Evolutionary conservation across 1,140 invertebrate genomes (phyloP), one percentile per base, ranked within the genome.

Genomic region (Papilio helenus): DNA sequence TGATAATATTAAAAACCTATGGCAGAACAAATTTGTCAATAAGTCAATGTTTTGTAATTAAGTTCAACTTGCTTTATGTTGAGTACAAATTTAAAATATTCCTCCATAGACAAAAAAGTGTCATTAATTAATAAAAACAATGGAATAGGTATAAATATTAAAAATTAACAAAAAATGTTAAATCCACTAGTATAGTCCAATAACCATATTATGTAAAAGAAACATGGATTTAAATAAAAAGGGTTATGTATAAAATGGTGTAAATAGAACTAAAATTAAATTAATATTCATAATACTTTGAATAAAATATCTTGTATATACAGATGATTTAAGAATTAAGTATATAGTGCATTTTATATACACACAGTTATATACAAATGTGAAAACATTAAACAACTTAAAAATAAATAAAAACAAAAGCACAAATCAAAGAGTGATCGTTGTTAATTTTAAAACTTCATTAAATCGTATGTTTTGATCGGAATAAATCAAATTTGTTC

Each of bases 261-360:
- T 29, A 29, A 16, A 68, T 16, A 34, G 16, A 68, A 65, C 26
- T 65, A 26, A 65, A 65, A 26, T 14, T 65, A 26, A 65, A 29
- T 68, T 14, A 68, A 34, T 12, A 61, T 61, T 61, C 0, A 26
- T 26, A 61, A 61, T 29, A 61, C 12, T 68, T 68, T 65, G 4
- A 14, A 68, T 68, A 68, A 68, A 68, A 68, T 68, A 68, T 65
- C 23, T 29, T 68, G n/a, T n/a, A 34, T 68, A 68, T 68, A 68
- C 61, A 68, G 23, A 23, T 61, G 23, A 1, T 29, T 29, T 16
- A 29, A 2, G 51, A 55, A 68, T 29, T 68, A 34, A 10, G 29
- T 18, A 61, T 26, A 61, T 10, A 61, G 8, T 55, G 16, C 46
- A 61, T 23, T 61, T 26, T 10, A 58, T 58, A 7, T 58, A 61